phyloP scores from a whole-genome alignment of 2,888 invertebrate species.

The Embidobia sp. region DNA sequence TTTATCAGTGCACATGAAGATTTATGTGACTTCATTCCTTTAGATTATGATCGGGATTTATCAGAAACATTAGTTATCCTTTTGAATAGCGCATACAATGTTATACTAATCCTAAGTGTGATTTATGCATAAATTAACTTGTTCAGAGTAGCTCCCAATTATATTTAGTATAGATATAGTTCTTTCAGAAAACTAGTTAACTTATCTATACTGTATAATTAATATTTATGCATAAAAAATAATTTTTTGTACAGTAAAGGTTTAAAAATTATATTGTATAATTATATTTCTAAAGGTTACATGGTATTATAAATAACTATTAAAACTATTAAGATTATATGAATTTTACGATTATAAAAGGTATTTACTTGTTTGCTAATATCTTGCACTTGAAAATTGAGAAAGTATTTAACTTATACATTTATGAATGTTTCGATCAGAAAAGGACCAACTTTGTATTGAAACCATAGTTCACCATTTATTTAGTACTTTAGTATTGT shows the following conservation, averaged over 20 bases:
- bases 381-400: too few species aligned
- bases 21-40: constrained; percentile 16
- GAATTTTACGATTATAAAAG: too few species aligned
- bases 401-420: too few species aligned
- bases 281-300: not conserved
- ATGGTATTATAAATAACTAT: too few species aligned
- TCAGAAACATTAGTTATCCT: constrained; percentile 24
- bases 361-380: too few species aligned
- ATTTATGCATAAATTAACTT: constrained; percentile 44
- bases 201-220: constrained; percentile 18
- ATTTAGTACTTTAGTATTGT: too few species aligned
- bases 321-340: too few species aligned
- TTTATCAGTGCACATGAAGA: constrained; percentile 8
- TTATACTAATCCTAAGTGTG: constrained; percentile 4
- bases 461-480: too few species aligned
- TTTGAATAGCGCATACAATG: constrained; percentile 36
- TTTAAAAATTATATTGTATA: constrained; percentile 3
- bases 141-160: constrained; percentile 31
- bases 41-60: constrained; percentile 26
- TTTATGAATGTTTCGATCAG: too few species aligned
- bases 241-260: not conserved
- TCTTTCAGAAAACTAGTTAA: constrained; percentile 28
- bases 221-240: constrained; percentile 20
- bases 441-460: too few species aligned
- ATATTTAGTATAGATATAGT: constrained; percentile 19